These are phyloP conservation scores for human (Homo sapiens) DNA, from an alignment of 2,113 vertebrate genomes.

Conservation along the genomic window DNA sequence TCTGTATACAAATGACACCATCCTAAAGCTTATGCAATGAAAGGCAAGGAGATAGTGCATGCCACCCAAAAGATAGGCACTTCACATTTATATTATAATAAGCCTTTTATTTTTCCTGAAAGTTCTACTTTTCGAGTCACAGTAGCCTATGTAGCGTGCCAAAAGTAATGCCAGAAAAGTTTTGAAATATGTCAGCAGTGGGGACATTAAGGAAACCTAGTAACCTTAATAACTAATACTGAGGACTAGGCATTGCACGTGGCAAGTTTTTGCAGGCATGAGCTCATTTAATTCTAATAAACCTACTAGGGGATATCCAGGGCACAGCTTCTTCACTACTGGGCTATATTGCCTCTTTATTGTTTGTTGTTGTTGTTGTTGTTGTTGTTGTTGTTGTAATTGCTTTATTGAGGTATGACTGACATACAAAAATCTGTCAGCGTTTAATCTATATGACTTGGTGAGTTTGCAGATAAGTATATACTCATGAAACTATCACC, in stretches of 20 bases:
- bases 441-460: background rate
- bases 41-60: background rate
- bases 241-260: background rate
- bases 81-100: background rate
- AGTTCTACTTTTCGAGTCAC: constrained; percentile 30
- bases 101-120: constrained; percentile 1
- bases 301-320: background rate
- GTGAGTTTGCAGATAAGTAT: background rate
- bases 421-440: background rate
- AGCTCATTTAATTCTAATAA: background rate
- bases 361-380: background rate
- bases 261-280: background rate
- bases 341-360: background rate
- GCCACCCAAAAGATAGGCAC: background rate
- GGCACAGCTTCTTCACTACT: background rate
- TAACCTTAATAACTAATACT: background rate
- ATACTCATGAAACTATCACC: background rate
- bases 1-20: background rate
- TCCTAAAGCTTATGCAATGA: background rate
- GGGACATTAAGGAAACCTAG: background rate
- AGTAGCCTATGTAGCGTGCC: background rate
- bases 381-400: no score
- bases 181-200: background rate
- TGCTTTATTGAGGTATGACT: background rate
- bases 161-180: background rate